Evolutionary conservation across 2,888 invertebrate species (phyloP), one percentile per base, ranked within the genome.

Genomic region (Phaonia tiefii): DNA sequence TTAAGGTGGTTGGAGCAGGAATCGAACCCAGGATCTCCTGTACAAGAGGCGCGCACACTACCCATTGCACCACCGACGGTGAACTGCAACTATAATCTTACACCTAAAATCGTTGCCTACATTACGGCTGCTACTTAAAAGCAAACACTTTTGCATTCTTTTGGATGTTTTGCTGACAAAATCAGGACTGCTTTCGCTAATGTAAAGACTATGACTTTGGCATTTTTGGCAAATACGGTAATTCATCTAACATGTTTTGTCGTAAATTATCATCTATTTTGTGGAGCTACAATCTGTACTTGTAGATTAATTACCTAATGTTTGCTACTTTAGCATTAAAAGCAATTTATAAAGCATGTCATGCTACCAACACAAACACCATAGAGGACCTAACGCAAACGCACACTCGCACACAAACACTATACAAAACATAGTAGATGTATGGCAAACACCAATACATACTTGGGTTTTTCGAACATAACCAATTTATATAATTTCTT

Each of bases 241-340:
- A 60, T 60, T 60, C 60, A 60, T 60, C 60, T 60, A 31, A 31
- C 31, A 60, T 37, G 58, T 37, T 58, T 31, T 58, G 26, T 11
- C 58, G 37, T 39, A 60, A 60, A 60, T 60, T 60, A 60, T 17
- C 66, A 60, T 67, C 10, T 60, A 75, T 74, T 74, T 77, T 58
- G 20, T 71, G 66, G 60, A 66, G 66, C 74, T 66, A 75, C 70
- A 77, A 78, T 78, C 46, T 75, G 60, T 75, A 60, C 72, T 65
- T 75, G 58, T 65, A 75, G 81, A 78, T 81, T 81, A 81, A 81
- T 81, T 81, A 81, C 78, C 81, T 72, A 78, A 81, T 78, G 81
- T 78, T 75, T 81, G 74, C 72, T 81, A 56, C 67, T 75, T 75
- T 65, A 75, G 75, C 71, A 69, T 71, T 75, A 78, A 78, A 81